A percentile compares a stretch with the other conserved stretches of the same genome.
Conservation (phyloP, 2,113 vertebrate genomes). For the Mormoops blainvillei region DNA sequence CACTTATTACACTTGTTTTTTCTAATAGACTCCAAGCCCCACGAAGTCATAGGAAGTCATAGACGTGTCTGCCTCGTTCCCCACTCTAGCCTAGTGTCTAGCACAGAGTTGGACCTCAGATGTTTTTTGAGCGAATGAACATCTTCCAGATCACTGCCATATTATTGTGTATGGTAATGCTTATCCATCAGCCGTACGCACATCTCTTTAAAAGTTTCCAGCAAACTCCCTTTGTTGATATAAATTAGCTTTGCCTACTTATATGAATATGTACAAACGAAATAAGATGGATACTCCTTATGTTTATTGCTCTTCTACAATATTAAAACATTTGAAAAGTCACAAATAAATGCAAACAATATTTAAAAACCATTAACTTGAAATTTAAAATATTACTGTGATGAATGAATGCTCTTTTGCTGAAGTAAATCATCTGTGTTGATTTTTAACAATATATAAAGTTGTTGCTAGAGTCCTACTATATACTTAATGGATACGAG, state of each 20-base stretch:
- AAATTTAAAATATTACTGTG: not conserved
- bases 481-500: not conserved
- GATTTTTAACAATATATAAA: not conserved
- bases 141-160: not conserved
- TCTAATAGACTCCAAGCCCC: not conserved
- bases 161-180: not conserved
- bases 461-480: not conserved
- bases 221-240: not conserved
- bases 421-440: not conserved
- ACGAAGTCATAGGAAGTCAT: not conserved
- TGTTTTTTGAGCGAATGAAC: not conserved
- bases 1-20: not conserved
- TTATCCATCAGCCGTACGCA: not conserved
- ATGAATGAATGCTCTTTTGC: not conserved
- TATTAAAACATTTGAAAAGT: conserved; percentile 23
- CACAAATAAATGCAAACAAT: not conserved
- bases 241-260: not conserved
- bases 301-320: not conserved
- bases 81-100: not conserved
- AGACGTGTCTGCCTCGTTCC: not conserved
- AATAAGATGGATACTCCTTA: not conserved
- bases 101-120: not conserved
- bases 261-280: not conserved
- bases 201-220: not conserved
- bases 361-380: not conserved